phyloP scores from a whole-genome alignment of 2,113 vertebrate genomes.

The Lichenostomus cassidix region DNA sequence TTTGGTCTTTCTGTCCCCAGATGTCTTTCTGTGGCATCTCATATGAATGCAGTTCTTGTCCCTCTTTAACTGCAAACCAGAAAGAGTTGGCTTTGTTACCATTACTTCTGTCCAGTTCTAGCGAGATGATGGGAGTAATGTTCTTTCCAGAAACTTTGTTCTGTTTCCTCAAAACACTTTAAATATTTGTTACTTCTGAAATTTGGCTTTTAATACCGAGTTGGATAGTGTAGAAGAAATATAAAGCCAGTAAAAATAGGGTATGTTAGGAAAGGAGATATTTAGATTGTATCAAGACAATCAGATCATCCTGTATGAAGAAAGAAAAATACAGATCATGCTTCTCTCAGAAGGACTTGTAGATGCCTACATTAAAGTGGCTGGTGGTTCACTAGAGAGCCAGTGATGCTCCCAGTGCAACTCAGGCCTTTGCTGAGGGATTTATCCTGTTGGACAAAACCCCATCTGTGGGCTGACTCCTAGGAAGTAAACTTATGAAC shows the following conservation, averaged over 20 bases:
- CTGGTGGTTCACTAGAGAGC: not conserved
- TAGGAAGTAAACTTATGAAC: conserved; percentile 14
- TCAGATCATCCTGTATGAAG: not conserved
- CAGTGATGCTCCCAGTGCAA: not conserved
- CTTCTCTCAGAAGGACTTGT: not conserved
- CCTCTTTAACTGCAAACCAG: not conserved
- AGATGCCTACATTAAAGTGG: not conserved
- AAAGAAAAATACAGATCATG: not conserved
- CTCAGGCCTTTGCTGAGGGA: not conserved
- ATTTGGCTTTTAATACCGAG: not conserved
- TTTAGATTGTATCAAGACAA: not conserved
- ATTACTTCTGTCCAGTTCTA: not conserved
- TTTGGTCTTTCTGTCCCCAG: not conserved
- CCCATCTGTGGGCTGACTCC: not conserved
- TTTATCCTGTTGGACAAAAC: not conserved
- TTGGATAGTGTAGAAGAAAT: not conserved
- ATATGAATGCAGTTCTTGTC: not conserved
- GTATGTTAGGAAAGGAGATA: not conserved
- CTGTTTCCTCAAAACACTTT: not conserved
- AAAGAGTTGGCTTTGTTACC: not conserved
- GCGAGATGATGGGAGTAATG: not conserved
- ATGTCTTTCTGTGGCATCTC: not conserved
- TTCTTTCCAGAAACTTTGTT: not conserved
- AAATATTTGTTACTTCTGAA: not conserved
- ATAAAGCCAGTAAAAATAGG: not conserved